Evolutionary conservation across 2,888 invertebrate genomes (phyloP).

Genomic region (Scaptodrosophila latifasciaeformis): DNA sequence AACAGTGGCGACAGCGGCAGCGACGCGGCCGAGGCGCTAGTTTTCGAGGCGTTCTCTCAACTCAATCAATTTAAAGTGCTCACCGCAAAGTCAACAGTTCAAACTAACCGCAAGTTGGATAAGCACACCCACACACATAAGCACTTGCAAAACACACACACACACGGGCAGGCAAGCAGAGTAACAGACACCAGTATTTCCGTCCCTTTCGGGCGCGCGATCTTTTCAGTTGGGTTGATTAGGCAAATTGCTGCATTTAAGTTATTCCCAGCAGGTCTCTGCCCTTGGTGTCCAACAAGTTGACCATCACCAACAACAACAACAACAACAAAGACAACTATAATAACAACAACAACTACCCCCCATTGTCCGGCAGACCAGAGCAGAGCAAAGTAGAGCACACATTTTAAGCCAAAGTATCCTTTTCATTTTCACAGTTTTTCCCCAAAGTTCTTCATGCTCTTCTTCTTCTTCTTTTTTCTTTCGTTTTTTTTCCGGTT

Average conservation of each 20-base stretch:
- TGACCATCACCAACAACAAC: conserved; percentile 36
- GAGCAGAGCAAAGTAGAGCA: too few relatives aligned
- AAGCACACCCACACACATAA: conserved; percentile 22
- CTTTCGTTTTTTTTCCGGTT: neutral
- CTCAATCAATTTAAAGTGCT: conserved; percentile 68
- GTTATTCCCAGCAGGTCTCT: conserved; percentile 48
- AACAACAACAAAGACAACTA: too few relatives aligned
- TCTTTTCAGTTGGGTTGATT: conserved; percentile 40
- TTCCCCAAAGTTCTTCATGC: conserved; percentile 7
- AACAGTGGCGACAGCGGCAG: too few relatives aligned
- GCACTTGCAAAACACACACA: conserved; percentile 18
- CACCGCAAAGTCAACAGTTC: conserved; percentile 63
- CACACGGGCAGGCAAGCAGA: neutral
- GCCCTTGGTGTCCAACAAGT: conserved; percentile 1
- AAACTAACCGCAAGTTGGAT: conserved; percentile 52
- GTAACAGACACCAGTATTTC: neutral
- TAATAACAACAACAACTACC: too few relatives aligned
- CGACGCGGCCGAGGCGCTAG: too few relatives aligned
- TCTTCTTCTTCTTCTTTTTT: neutral
- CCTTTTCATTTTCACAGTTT: conserved; percentile 50
- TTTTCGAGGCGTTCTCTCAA: conserved; percentile 49
- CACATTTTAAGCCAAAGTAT: conserved; percentile 35
- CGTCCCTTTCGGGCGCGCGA: neutral
- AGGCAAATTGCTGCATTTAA: conserved; percentile 52
- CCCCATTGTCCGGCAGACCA: conserved; percentile 39